phyloP scores from a whole-genome alignment of 2,113 vertebrate genomes.

The Mungos mungo region DNA sequence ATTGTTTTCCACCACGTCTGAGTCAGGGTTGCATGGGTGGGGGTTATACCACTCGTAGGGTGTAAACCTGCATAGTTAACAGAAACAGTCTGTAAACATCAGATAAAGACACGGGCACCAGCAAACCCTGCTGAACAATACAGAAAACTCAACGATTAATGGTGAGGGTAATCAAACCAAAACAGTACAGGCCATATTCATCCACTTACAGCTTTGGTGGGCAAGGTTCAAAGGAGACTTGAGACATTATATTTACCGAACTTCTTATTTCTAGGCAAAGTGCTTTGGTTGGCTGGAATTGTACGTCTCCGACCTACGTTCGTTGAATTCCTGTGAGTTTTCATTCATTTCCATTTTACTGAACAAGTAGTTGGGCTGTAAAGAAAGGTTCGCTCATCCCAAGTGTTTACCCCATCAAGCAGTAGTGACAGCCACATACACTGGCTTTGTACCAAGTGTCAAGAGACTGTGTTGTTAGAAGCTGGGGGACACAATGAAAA shows the following conservation, averaged over 20 bases:
- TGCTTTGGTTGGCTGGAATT: not conserved
- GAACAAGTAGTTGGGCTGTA: not conserved
- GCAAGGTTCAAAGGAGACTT: not conserved
- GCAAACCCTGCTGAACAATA: constrained; percentile 65
- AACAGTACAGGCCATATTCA: constrained; percentile 1
- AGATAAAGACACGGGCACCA: constrained; percentile 59
- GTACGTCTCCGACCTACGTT: not conserved
- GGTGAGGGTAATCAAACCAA: not conserved
- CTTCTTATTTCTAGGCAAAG: not conserved
- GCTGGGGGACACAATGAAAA: not conserved
- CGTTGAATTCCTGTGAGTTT: not conserved
- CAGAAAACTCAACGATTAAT: constrained; percentile 62
- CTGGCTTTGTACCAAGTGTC: not conserved
- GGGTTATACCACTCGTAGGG: constrained; percentile 99
- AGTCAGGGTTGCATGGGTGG: constrained; percentile 98
- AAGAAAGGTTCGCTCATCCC: not conserved
- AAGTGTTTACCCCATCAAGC: not conserved
- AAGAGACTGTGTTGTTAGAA: not conserved
- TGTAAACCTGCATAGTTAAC: constrained; percentile 93
- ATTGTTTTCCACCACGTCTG: constrained; percentile 99
- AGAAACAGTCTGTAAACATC: constrained; percentile 86
- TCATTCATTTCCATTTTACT: not conserved
- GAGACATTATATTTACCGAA: not conserved
- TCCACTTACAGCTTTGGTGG: not conserved
- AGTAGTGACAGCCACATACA: rapidly evolving